A percentile compares a stretch with the other conserved stretches of the same genome.
These are phyloP conservation scores for Coelopa pilipes DNA, from an alignment of 2,888 invertebrate species.

Conservation along the genomic window DNA sequence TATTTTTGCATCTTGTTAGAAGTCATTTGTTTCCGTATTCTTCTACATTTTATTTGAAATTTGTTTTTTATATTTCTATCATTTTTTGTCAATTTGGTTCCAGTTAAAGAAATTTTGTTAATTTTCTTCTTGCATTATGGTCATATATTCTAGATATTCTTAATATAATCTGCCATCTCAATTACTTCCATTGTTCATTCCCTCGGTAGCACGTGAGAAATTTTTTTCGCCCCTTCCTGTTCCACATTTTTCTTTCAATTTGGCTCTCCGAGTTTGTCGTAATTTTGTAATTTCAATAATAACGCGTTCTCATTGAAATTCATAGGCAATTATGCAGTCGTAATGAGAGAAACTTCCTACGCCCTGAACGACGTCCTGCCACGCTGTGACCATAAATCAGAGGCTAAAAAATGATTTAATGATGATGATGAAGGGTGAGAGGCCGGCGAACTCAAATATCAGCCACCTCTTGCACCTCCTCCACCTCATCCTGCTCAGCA, in stretches of 20 bases:
- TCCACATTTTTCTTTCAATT: neutral
- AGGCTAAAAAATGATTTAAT: no score
- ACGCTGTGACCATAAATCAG: no score
- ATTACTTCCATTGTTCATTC: neutral
- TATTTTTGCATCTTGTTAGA: no score
- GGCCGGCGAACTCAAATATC: neutral
- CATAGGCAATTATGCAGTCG: constrained; percentile 10
- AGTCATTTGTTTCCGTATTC: no score
- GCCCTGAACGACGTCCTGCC: no score
- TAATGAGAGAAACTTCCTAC: neutral
- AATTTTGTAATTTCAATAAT: constrained; percentile 4
- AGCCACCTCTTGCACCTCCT: neutral
- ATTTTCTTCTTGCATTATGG: neutral
- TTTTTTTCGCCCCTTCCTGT: neutral
- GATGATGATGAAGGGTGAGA: neutral
- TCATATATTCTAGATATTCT: neutral
- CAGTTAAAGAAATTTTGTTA: neutral
- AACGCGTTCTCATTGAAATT: constrained; percentile 1
- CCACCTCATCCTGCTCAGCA: neutral
- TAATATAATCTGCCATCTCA: neutral
- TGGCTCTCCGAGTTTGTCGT: neutral
- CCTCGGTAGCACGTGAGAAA: neutral
- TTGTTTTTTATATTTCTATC: neutral
- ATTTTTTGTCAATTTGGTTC: neutral
- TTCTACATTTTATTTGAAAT: no score